These are phyloP conservation scores for Petrocephalus schoutedeni DNA, from an alignment of 2,797 vertebrate genomes.

Conservation along the genomic window DNA sequence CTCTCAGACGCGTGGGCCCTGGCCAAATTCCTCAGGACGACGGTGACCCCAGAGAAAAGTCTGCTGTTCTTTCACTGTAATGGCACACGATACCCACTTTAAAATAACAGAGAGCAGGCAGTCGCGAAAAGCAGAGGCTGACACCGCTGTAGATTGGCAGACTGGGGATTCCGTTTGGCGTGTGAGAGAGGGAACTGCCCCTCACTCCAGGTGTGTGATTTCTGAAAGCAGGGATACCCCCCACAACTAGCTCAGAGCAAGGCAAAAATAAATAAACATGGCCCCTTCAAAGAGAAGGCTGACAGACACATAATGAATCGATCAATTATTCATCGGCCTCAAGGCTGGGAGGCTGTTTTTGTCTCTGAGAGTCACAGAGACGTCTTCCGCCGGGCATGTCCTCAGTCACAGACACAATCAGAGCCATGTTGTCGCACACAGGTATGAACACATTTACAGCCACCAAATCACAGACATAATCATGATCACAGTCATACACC, in stretches of 20 bases:
- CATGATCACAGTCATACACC: background rate
- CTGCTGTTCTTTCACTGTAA: background rate
- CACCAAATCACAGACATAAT: background rate
- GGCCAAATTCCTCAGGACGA: conserved; percentile 48
- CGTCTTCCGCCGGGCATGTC: conserved; percentile 27
- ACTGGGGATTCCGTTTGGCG: background rate
- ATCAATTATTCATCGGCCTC: conserved; percentile 13
- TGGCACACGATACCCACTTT: background rate
- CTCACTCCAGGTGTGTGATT: conserved; percentile 25
- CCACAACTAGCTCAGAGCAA: background rate
- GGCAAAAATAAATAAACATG: background rate
- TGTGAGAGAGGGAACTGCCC: background rate
- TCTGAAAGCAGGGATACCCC: background rate
- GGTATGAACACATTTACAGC: background rate
- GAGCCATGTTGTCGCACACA: background rate
- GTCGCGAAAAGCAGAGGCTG: background rate
- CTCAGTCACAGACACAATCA: background rate
- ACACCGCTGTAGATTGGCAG: background rate
- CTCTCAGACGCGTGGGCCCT: conserved; percentile 51
- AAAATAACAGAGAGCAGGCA: background rate
- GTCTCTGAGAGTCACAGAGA: conserved; percentile 64
- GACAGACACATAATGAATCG: background rate
- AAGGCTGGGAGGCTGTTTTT: conserved; percentile 60
- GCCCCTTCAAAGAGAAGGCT: background rate
- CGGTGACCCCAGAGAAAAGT: background rate